Conservation (phyloP, 2,888 invertebrate species). For the Catocala fraxini region DNA sequence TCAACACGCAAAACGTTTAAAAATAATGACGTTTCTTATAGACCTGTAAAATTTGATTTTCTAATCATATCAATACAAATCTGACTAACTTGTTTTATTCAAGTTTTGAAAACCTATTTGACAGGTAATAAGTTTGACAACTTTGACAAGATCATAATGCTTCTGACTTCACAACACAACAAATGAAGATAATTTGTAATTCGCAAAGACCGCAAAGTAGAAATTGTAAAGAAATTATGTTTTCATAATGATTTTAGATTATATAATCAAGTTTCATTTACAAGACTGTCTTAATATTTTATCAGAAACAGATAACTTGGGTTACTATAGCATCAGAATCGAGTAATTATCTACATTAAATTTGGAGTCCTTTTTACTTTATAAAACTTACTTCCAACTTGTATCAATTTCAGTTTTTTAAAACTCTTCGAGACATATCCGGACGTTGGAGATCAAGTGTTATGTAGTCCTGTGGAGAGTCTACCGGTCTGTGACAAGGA, state of each 20-base stretch:
- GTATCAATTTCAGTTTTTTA: conserved; percentile 87
- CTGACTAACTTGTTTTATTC: too few species aligned
- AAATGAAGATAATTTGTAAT: background rate
- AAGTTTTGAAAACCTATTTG: too few species aligned
- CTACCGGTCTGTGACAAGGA: conserved; percentile 89
- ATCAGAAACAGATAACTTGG: conserved; percentile 85
- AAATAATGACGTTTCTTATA: too few species aligned
- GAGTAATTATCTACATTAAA: conserved; percentile 87
- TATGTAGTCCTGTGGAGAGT: conserved; percentile 89
- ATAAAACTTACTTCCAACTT: background rate
- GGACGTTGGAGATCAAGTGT: conserved; percentile 89
- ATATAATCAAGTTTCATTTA: conserved; percentile 88
- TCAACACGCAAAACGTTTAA: too few species aligned
- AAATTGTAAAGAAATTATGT: background rate
- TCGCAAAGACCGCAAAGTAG: background rate
- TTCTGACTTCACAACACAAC: background rate
- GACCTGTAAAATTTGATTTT: too few species aligned
- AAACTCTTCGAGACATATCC: conserved; percentile 90
- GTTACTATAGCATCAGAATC: conserved; percentile 90
- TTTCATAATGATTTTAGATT: conserved; percentile 80
- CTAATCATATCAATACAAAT: too few species aligned
- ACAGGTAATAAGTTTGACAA: background rate
- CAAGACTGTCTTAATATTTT: conserved; percentile 89
- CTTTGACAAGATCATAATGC: too few species aligned
- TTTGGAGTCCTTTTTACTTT: background rate